phyloP scores from a whole-genome alignment of 2,113 vertebrate genomes.

The Phylloscopus trochiloides region DNA sequence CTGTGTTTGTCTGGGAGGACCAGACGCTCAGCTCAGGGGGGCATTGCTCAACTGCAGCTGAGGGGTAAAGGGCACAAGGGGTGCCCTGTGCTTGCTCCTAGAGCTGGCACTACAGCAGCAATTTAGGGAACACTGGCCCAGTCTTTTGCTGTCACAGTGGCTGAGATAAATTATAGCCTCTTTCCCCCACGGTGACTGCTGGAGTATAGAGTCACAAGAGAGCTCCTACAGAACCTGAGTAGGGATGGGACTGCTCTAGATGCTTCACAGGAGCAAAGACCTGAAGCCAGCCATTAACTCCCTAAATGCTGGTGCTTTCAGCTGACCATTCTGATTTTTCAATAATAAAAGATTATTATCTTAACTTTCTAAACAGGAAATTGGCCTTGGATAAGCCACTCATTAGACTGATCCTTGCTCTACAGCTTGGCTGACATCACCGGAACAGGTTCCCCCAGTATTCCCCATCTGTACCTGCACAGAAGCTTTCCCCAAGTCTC shows the following conservation, averaged over 20 bases:
- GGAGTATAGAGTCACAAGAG: background rate
- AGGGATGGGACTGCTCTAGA: background rate
- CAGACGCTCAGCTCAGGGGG: background rate
- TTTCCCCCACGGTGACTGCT: background rate
- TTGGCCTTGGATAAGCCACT: background rate
- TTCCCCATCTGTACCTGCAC: background rate
- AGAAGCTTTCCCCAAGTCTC: background rate
- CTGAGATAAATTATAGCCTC: background rate
- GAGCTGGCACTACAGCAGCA: background rate
- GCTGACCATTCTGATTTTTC: background rate
- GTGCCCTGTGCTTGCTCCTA: background rate
- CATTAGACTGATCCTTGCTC: background rate
- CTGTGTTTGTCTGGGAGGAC: conserved; percentile 11
- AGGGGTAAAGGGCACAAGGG: background rate
- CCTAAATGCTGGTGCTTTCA: background rate
- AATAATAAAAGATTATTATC: background rate
- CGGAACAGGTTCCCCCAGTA: background rate
- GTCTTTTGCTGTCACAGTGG: background rate
- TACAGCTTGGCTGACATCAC: background rate
- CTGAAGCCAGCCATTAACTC: background rate
- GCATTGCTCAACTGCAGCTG: background rate
- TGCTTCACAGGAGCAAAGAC: background rate
- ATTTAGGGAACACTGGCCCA: background rate
- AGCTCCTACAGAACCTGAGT: background rate
- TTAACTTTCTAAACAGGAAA: background rate